Conservation (phyloP, 2,888 invertebrate genomes). For the Sinodicranocentrus sp. region DNA sequence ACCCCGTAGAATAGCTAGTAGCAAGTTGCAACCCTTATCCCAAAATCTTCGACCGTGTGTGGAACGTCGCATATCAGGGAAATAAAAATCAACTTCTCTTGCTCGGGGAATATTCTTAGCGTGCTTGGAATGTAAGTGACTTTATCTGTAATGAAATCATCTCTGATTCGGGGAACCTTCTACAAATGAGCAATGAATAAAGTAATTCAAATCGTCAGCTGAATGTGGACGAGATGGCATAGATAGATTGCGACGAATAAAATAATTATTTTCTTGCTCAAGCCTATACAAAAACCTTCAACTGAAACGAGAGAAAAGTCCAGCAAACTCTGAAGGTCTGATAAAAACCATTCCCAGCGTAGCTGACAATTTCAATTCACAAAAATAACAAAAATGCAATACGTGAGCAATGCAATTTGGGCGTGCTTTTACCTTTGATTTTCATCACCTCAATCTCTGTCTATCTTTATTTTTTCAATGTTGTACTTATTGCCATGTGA, state of each 20-base stretch:
- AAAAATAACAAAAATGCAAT: too few relatives aligned
- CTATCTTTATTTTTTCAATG: too few relatives aligned
- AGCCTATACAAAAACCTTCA: too few relatives aligned
- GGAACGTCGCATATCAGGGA: not conserved
- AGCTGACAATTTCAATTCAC: too few relatives aligned
- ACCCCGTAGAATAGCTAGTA: not conserved
- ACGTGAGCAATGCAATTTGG: too few relatives aligned
- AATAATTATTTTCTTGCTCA: slow-evolving; percentile 30
- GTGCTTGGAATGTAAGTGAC: slow-evolving; percentile 13
- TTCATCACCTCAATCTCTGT: too few relatives aligned
- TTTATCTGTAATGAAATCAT: slow-evolving; percentile 57
- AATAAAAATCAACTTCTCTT: slow-evolving; percentile 1
- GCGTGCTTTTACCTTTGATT: too few relatives aligned
- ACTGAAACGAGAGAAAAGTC: too few relatives aligned
- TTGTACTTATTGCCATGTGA: too few relatives aligned
- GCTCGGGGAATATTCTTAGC: not conserved
- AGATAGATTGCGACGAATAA: slow-evolving; percentile 44
- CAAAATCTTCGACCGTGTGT: not conserved
- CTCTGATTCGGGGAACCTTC: not conserved
- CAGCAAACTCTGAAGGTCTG: too few relatives aligned
- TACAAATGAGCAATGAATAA: slow-evolving; percentile 34
- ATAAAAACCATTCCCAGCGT: too few relatives aligned
- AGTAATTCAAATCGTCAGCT: slow-evolving; percentile 20
- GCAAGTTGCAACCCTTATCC: too few relatives aligned
- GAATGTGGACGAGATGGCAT: slow-evolving; percentile 30